These are phyloP conservation scores for Acleris holmiana DNA, from an alignment of 2,888 invertebrate genomes.

Conservation along the genomic window DNA sequence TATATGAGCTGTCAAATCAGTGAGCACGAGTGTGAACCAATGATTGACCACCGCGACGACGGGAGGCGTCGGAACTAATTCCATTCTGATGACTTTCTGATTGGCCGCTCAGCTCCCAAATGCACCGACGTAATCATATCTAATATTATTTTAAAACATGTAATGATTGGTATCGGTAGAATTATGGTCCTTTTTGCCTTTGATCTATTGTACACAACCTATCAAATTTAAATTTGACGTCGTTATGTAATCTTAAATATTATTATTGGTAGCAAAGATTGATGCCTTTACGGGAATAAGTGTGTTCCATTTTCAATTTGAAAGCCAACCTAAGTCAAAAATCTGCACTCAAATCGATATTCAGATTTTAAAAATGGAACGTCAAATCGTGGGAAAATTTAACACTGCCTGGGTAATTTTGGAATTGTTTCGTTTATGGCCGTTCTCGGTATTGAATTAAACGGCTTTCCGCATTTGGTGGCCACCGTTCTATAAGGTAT, in stretches of 20 bases:
- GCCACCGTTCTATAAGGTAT: conserved; percentile 2
- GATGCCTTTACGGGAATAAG: conserved; percentile 3
- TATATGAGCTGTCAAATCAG: conserved; percentile 33
- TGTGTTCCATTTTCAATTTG: background rate
- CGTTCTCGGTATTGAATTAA: background rate
- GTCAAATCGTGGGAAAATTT: background rate
- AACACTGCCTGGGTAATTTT: background rate
- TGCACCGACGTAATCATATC: conserved; percentile 28
- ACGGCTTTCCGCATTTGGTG: conserved; percentile 2
- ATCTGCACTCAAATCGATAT: background rate
- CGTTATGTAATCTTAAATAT: background rate
- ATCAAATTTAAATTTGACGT: background rate
- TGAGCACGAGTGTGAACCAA: conserved; percentile 14
- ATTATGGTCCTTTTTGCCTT: conserved; percentile 13
- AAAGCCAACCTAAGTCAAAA: too few species aligned
- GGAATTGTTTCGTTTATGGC: conserved; percentile 9
- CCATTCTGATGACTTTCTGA: conserved; percentile 58
- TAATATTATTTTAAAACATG: conserved; percentile 37
- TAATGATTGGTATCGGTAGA: conserved; percentile 41
- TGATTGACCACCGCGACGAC: conserved; percentile 37
- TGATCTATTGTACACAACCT: conserved; percentile 5
- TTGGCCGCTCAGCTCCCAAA: conserved; percentile 44
- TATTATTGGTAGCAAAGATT: conserved; percentile 5
- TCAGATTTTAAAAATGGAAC: conserved; percentile 2
- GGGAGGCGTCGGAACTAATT: conserved; percentile 52